Evolutionary conservation across 2,797 vertebrate genomes (phyloP).

Genomic region (Phrynocephalus guinanensis): DNA sequence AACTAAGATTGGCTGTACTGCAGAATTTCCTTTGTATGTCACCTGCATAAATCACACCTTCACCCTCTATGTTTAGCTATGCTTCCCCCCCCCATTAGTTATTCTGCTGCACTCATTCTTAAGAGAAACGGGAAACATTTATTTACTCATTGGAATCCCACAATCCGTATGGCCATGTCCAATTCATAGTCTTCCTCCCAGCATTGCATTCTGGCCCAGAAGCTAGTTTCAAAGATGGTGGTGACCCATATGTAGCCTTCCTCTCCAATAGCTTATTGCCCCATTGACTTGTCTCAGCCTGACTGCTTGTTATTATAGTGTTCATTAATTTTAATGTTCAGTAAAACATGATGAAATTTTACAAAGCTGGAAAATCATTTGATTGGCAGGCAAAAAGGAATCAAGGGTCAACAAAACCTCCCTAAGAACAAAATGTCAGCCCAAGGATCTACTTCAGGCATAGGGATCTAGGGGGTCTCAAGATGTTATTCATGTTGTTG

Average conservation of each 20-base stretch:
- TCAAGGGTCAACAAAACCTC: not conserved
- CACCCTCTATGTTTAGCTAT: not conserved
- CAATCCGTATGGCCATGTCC: too few species aligned
- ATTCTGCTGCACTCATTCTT: not conserved
- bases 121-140: not conserved
- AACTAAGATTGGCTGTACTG: not conserved
- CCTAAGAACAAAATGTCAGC: not conserved
- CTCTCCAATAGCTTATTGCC: too few species aligned
- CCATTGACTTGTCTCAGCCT: not conserved
- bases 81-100: not conserved
- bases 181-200: too few species aligned
- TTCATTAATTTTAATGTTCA: too few species aligned
- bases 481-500: not conserved
- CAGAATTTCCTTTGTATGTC: not conserved
- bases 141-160: not conserved
- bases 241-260: not conserved
- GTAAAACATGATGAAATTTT: not conserved
- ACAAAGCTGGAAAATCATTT: not conserved
- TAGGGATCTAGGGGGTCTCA: not conserved
- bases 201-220: too few species aligned
- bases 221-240: too few species aligned
- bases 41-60: not conserved
- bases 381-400: not conserved
- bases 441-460: not conserved
- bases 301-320: not conserved